A percentile compares a stretch with the other conserved stretches of the same genome.
Conservation (phyloP, 2,113 vertebrate genomes). For the Silurus meridionalis region DNA sequence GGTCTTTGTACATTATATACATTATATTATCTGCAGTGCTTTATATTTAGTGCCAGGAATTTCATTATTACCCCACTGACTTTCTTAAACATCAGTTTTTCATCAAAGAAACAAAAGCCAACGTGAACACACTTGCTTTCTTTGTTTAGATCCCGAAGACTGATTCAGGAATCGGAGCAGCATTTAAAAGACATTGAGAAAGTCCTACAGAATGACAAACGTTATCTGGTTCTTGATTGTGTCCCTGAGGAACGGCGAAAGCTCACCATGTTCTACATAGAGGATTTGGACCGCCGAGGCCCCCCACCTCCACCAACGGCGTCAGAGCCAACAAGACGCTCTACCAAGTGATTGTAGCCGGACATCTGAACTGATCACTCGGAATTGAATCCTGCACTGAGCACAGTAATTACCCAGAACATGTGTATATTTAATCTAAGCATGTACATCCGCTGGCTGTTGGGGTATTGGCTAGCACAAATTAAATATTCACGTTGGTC, state of each 20-base stretch:
- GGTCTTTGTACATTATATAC: too few species aligned
- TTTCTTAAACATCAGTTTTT: neutral
- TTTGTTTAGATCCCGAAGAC: slow-evolving; percentile 86
- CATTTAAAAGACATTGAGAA: slow-evolving; percentile 97
- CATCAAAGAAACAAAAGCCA: neutral
- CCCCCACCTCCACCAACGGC: slow-evolving; percentile 95
- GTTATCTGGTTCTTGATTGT: slow-evolving; percentile 95
- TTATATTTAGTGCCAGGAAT: neutral
- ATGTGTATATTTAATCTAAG: slow-evolving; percentile 31
- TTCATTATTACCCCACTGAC: neutral
- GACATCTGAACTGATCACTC: slow-evolving; percentile 30
- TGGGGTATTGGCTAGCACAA: slow-evolving; percentile 10
- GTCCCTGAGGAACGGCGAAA: slow-evolving; percentile 95
- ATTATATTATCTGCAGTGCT: neutral
- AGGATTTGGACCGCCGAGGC: slow-evolving; percentile 95
- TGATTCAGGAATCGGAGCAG: slow-evolving; percentile 97
- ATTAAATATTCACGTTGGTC: slow-evolving; percentile 4
- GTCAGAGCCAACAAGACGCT: slow-evolving; percentile 92
- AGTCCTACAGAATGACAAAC: slow-evolving; percentile 95
- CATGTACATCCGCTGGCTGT: neutral
- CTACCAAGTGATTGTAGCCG: slow-evolving; percentile 82
- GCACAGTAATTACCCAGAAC: slow-evolving; percentile 26
- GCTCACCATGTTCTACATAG: slow-evolving; percentile 95
- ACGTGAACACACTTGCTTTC: neutral
- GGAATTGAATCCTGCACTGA: neutral